Conservation (phyloP, 2,797 vertebrate species). For the Neosalanx taihuensis region DNA sequence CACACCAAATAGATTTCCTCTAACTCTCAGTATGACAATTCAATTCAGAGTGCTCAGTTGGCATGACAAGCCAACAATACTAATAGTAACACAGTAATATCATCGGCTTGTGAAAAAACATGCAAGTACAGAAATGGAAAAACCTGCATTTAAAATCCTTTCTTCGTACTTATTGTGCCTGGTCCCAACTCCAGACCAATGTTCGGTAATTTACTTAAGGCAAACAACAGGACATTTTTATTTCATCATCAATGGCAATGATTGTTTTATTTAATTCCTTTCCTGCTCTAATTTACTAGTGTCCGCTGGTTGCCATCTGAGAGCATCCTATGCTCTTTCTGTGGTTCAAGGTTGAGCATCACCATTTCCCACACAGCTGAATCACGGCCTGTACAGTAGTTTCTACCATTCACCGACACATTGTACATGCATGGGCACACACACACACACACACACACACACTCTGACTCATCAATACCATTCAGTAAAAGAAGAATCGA, state of each 20-base stretch:
- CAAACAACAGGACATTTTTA: background rate
- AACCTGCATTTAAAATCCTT: background rate
- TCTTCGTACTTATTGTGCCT: background rate
- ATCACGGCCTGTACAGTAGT: background rate
- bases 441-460: background rate
- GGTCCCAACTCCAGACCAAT: background rate
- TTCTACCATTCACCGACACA: background rate
- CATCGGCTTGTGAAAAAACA: background rate
- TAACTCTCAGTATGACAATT: background rate
- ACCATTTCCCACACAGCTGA: background rate
- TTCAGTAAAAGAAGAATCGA: background rate
- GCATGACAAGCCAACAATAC: background rate
- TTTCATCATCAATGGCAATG: background rate
- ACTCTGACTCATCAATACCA: background rate
- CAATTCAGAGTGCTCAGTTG: slow-evolving; percentile 5
- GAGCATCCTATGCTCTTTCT: background rate
- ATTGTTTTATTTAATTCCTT: background rate
- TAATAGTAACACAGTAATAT: too few relatives aligned
- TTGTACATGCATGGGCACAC: background rate
- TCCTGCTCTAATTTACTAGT: background rate
- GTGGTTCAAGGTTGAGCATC: background rate
- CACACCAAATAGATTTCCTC: background rate
- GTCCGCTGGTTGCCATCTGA: background rate
- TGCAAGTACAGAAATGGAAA: background rate
- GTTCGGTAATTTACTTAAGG: background rate